phyloP scores from a whole-genome alignment of 1,140 invertebrate species.

The Pristionchus pacificus region DNA sequence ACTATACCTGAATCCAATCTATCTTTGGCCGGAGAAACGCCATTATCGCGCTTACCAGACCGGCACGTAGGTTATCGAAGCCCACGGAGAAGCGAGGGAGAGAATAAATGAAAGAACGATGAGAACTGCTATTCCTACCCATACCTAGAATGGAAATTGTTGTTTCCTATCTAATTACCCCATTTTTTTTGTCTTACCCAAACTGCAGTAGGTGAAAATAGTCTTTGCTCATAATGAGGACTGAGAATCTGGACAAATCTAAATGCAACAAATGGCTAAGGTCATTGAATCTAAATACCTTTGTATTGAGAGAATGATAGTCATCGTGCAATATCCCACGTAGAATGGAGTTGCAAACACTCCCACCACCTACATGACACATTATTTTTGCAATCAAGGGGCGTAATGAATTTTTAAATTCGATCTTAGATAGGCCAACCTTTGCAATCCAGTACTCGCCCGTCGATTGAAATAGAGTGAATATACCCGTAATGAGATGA shows the following conservation, averaged over 20 bases:
- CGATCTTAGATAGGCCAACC: no score
- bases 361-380: slow-evolving; percentile 36
- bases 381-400: no score
- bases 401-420: no score
- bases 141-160: no score
- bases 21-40: background rate
- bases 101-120: slow-evolving; percentile 1
- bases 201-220: no score
- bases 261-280: no score
- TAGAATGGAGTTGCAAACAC: slow-evolving; percentile 40
- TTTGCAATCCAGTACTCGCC: slow-evolving; percentile 28
- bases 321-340: slow-evolving; percentile 37
- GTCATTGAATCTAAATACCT: no score
- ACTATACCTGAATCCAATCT: slow-evolving; percentile 1
- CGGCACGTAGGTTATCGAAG: slow-evolving; percentile 5
- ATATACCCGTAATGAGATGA: slow-evolving; percentile 40
- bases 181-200: no score
- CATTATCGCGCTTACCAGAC: background rate
- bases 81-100: slow-evolving; percentile 3
- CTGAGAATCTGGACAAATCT: slow-evolving; percentile 29
- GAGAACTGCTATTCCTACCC: no score
- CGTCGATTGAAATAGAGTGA: slow-evolving; percentile 34
- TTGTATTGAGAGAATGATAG: slow-evolving; percentile 39
- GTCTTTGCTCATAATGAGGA: slow-evolving; percentile 20
- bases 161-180: no score